Evolutionary conservation across 2,888 invertebrate species (phyloP).

Genomic region (Antheraea assamensis): DNA sequence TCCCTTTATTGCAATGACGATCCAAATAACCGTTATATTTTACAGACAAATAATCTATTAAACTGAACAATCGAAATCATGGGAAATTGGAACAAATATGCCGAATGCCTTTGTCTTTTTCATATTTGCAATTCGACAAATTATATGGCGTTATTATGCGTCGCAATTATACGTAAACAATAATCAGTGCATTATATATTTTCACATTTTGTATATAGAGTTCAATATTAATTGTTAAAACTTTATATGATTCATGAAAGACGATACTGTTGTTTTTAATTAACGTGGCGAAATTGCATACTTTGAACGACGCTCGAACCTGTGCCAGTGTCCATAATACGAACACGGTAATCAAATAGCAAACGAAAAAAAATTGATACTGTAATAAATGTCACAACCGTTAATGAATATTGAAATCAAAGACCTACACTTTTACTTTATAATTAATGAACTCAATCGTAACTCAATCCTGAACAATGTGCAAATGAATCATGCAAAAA

Average conservation of each 20-base stretch:
- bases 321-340: no score
- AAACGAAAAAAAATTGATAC: not conserved
- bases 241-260: not conserved
- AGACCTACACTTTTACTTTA: not conserved
- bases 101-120: not conserved
- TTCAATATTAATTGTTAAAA: not conserved
- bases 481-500: conserved; percentile 4
- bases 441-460: not conserved
- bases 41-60: not conserved
- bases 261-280: not conserved
- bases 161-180: not conserved
- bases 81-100: not conserved
- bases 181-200: not conserved
- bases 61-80: not conserved
- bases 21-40: not conserved
- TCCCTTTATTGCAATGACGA: no score
- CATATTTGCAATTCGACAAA: conserved; percentile 22
- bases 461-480: not conserved
- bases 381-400: not conserved
- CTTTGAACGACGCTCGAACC: no score
- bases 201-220: not conserved
- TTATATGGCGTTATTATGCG: not conserved
- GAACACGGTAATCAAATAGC: no score
- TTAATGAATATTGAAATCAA: not conserved
- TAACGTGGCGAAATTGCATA: not conserved